Base-by-base conservation (phyloP, 2,888 invertebrate species). In the Cerastis rubricosa region DNA sequence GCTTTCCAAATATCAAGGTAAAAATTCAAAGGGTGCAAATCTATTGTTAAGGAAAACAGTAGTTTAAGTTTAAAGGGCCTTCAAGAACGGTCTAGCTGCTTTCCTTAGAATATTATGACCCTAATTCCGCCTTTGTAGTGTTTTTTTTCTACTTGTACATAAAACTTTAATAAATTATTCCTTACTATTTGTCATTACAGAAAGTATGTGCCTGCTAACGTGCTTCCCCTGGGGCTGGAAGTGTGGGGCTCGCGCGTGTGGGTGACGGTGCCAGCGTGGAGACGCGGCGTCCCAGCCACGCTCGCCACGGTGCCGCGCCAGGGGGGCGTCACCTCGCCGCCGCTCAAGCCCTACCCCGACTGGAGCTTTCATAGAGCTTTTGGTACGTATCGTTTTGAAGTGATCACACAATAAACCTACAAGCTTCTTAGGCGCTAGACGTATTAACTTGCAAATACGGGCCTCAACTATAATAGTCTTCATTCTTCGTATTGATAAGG, bases 231-330 rank as follows among this genome's bases (percentile, higher is more conserved):
- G 69, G 98, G 98, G 0, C 91, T 98, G 35, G 98, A 98, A 90
- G 96, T 98, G 6, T 97, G 97, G 95, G 97, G 96, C 8, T 95
- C 98, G 78, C 97, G 98, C 17, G 94, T 98, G 14, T 99, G 98
- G 93, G 95, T 99, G 4, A 98, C 98, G 3, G 94, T 98, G 71
- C 98, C 98, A 0, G 97, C 98, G 83, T 98, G 98, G 98, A 97
- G 97, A 73, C 94, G 96, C 49, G 98, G 98, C 0, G 97, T 98
- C 0, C 98, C 98, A 0, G 98, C 97, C 0, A 98, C 98, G 0
- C 93, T 98, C 61, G 97, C 98, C 0, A 98, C 97, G 1, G 92
- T 98, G 1, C 97, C 98, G 0, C 97, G 97, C 74, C 94, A 96
- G 1, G 97, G 98, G 0, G 97, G 95, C 8, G 94, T 94, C 8